Evolutionary conservation across 2,797 vertebrate genomes (phyloP), one percentile per base, ranked within the genome.

Genomic region (Myotis myotis): DNA sequence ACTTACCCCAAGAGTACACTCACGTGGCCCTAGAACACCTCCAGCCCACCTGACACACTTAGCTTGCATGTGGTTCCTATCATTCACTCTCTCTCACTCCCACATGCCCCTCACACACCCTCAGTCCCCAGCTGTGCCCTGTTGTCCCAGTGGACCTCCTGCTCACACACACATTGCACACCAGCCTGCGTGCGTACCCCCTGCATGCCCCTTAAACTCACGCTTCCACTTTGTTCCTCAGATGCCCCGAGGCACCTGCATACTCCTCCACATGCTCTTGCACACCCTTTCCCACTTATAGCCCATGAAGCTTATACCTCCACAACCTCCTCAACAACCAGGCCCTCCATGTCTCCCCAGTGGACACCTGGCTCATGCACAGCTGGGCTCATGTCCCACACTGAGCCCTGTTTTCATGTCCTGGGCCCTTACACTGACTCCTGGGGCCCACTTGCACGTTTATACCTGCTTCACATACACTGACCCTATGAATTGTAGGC

Each of bases 91-190:
- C 22, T 25, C 3, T 5, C 33, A 17, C 17, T 44, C n/a, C 23
- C 36, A 60, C 0, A 0, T 6, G 36, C 16, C 41, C 15, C n/a
- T 55, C 33, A 13, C 23, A 72, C 11, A 22, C 12, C 6, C 51
- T 64, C 38, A 5, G 83, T 7, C 20, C 47, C 38, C 11, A 41
- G 49, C n/a, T 25, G 6, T 15, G 23, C 20, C 49, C 11, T 36
- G 13, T 17, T 5, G 10, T 16, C 25, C 71, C 10, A 1, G n/a
- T 36, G 6, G 22, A 33, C 49, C 25, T 76, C n/a, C 30, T 36
- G 62, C 55, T 11, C 41, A 19, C 88, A 44, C 13, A 19, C 17
- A 33, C 49, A n/a, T 23, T 66, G 75, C 49, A 72, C 30, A 17
- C 33, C 7, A 30, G 47, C 33, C 49, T 60, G 62, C 38, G 1